Evolutionary conservation across 2,797 vertebrate genomes (phyloP).

Genomic region (Micropoecilia bifurca): DNA sequence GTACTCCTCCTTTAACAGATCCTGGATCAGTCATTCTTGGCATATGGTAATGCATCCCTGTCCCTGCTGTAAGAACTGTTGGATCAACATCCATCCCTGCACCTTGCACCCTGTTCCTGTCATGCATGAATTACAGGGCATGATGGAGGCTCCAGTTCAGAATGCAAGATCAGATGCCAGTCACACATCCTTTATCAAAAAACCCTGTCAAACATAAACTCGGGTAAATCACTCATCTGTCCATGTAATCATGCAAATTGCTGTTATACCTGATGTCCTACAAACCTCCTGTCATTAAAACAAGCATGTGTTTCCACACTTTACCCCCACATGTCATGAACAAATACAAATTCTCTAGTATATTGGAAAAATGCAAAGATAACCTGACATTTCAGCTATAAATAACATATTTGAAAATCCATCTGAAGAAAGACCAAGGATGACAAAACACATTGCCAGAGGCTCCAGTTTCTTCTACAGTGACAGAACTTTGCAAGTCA

Average conservation of each 20-base stretch:
- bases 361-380: not conserved
- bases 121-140: slow-evolving; percentile 58
- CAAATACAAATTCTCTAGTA: slow-evolving; percentile 20
- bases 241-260: slow-evolving; percentile 82
- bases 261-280: slow-evolving; percentile 70
- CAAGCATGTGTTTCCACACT: slow-evolving; percentile 71
- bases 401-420: slow-evolving; percentile 57
- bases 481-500: slow-evolving; percentile 66
- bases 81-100: slow-evolving; percentile 54
- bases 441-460: slow-evolving; percentile 58
- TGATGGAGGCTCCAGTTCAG: slow-evolving; percentile 51
- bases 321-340: slow-evolving; percentile 60
- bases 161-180: slow-evolving; percentile 65
- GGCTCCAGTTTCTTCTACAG: slow-evolving; percentile 68
- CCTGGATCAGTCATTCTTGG: slow-evolving; percentile 13
- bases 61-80: slow-evolving; percentile 48
- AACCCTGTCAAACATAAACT: slow-evolving; percentile 73
- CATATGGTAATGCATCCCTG: slow-evolving; percentile 36
- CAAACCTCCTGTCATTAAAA: slow-evolving; percentile 68
- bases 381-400: slow-evolving; percentile 31
- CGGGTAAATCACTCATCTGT: slow-evolving; percentile 82
- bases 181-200: slow-evolving; percentile 68
- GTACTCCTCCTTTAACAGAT: slow-evolving; percentile 10
- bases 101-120: slow-evolving; percentile 41
- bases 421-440: slow-evolving; percentile 52